Evolutionary conservation across 2,797 vertebrate genomes (phyloP), one percentile per base, ranked within the genome.

Genomic region (Darevskia nairensis): DNA sequence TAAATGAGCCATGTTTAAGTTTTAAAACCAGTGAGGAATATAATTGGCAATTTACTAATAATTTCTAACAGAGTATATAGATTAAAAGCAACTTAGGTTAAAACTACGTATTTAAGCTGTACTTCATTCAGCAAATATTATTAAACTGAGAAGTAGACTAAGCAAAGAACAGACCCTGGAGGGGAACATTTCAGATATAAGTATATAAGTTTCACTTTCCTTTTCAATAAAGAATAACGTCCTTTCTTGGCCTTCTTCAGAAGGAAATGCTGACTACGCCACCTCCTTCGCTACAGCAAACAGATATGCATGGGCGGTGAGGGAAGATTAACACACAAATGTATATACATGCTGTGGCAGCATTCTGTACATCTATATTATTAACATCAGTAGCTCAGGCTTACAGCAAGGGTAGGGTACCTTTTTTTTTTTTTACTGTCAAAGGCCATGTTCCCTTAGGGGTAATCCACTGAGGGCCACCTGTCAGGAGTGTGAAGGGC

Each of bases 181-280:
- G 39, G 46, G 69, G 39, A 88, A 71, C 64, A 17, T n/a, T 84
- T 29, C 19, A 61, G 39, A 4, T 23, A 46, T n/a, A 35, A 68
- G 74, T 29, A 29, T 66, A 17, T 41, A 74, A n/a, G 32, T 76
- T 89, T 81, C 69, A 80, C 41, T 89, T 85, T 89, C 55, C 1
- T 79, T 50, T 89, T 64, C 41, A 90, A 68, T 68, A 92, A 92
- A 89, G 0, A 91, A 80, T 75, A 81, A 23, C 76, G 21, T 1
- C 39, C 32, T 91, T 91, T 82, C 85, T 88, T 85, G 46, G 71
- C 83, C 27, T 71, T 69, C 76, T 85, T 32, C 50, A 50, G 84
- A 77, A 85, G 84, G 39, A 78, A 84, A 85, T 61, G 50, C 50
- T 32, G 9, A n/a, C 13, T 35, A 39, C 25, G 39, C 25, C 29